Percentiles rank a stretch among this genome's conserved stretches.
These are phyloP conservation scores for Hystrix cristata DNA, from an alignment of 2,113 vertebrate species.

Conservation along the genomic window DNA sequence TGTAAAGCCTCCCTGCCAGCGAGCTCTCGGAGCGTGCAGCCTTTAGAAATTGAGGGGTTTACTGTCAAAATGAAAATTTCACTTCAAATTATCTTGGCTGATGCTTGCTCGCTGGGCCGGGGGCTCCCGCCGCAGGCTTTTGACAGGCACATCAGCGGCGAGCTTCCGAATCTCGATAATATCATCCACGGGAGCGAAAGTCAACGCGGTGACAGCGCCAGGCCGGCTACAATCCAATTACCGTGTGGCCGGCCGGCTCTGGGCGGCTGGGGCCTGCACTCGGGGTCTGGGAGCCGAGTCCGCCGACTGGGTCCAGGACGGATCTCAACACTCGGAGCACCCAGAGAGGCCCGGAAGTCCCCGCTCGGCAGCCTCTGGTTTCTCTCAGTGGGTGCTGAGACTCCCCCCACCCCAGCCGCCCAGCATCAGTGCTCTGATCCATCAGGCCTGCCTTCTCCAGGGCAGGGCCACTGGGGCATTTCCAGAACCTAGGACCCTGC, in stretches of 20 bases:
- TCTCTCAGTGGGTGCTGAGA: background rate
- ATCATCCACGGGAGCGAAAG: constrained; percentile 95
- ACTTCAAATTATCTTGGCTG: constrained; percentile 96
- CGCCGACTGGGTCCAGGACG: constrained; percentile 30
- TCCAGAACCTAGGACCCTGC: rapidly evolving
- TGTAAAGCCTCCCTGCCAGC: constrained; percentile 92
- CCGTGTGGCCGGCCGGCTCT: constrained; percentile 86
- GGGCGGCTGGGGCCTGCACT: constrained; percentile 81
- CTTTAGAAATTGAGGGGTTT: constrained; percentile 96
- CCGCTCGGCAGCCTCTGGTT: rapidly evolving
- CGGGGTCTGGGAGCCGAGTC: background rate
- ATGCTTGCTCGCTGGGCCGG: constrained; percentile 94
- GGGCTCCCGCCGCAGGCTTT: constrained; percentile 94
- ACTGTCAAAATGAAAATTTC: constrained; percentile 98
- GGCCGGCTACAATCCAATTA: constrained; percentile 99
- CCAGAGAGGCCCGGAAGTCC: background rate
- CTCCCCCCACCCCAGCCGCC: background rate
- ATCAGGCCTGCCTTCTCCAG: background rate
- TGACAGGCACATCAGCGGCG: constrained; percentile 96
- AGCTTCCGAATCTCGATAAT: constrained; percentile 96
- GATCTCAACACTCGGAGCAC: background rate
- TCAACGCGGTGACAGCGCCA: constrained; percentile 97
- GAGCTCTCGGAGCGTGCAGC: constrained; percentile 89
- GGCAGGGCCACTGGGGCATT: rapidly evolving
- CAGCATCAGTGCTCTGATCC: rapidly evolving